phyloP scores from a whole-genome alignment of 2,888 invertebrate genomes.

The Torymus auratus region DNA sequence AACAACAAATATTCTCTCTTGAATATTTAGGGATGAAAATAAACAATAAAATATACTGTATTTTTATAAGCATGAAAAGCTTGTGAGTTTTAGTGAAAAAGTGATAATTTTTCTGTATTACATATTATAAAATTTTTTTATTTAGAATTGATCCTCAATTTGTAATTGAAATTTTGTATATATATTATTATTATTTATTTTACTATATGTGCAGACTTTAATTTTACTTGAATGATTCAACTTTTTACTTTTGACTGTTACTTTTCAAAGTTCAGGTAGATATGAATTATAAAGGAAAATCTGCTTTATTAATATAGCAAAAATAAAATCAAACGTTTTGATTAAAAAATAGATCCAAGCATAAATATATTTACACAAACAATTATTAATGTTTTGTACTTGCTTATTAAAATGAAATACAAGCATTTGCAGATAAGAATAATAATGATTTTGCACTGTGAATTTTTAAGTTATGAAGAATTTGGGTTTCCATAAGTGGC shows the following conservation, averaged over 20 bases:
- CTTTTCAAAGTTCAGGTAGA: no score
- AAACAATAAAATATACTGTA: conserved; percentile 21
- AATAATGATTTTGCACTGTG: conserved; percentile 9
- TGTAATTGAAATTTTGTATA: not conserved
- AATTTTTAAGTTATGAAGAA: conserved; percentile 36
- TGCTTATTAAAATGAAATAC: conserved; percentile 41
- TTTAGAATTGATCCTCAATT: no score
- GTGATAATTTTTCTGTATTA: conserved; percentile 13
- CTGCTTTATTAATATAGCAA: not conserved
- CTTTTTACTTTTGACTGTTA: not conserved
- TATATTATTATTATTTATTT: conserved; percentile 16
- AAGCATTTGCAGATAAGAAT: conserved; percentile 20
- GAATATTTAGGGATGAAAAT: conserved; percentile 24
- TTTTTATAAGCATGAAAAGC: conserved; percentile 51
- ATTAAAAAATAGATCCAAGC: not conserved
- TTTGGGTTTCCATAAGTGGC: conserved; percentile 31
- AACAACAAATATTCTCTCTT: conserved; percentile 38
- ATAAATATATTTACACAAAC: conserved; percentile 29
- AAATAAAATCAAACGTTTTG: conserved; percentile 1
- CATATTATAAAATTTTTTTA: not conserved
- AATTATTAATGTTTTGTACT: conserved; percentile 11
- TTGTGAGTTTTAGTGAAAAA: conserved; percentile 42
- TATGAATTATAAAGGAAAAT: not conserved
- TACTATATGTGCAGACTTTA: conserved; percentile 10
- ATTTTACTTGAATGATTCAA: conserved; percentile 10